These are phyloP conservation scores for Coranthus polyacanthus DNA, from an alignment of 2,797 vertebrate species.

Conservation along the genomic window DNA sequence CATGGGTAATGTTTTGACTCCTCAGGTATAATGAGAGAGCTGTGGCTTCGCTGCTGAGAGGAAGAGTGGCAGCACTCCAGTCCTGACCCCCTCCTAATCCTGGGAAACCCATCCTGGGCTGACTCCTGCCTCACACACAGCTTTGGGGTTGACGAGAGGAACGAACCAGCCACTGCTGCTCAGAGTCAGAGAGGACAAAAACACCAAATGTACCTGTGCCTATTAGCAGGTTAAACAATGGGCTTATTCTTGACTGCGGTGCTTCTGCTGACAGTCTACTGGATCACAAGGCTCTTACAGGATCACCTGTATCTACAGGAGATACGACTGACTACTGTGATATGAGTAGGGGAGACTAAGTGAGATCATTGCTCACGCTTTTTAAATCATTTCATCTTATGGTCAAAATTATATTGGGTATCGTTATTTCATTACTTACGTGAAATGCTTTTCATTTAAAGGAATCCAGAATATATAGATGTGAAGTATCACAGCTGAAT, in stretches of 20 bases:
- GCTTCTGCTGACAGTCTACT: slow-evolving; percentile 19
- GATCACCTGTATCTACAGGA: slow-evolving; percentile 44
- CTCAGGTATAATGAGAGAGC: slow-evolving; percentile 82
- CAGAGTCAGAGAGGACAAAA: slow-evolving; percentile 42
- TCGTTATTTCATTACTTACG: slow-evolving; percentile 6
- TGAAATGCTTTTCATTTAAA: slow-evolving; percentile 18
- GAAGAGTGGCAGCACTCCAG: slow-evolving; percentile 79
- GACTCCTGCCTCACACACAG: slow-evolving; percentile 65
- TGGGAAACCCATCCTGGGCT: slow-evolving; percentile 72
- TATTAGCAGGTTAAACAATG: slow-evolving; percentile 50
- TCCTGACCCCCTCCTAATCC: slow-evolving; percentile 80
- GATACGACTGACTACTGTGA: slow-evolving; percentile 19
- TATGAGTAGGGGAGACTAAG: slow-evolving; percentile 7
- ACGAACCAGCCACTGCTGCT: slow-evolving; percentile 21
- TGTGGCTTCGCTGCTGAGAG: slow-evolving; percentile 79
- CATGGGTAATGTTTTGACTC: slow-evolving; percentile 78
- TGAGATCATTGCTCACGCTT: slow-evolving; percentile 3
- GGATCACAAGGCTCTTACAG: slow-evolving; percentile 11
- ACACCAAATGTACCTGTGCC: slow-evolving; percentile 30
- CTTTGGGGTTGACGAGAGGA: slow-evolving; percentile 47
- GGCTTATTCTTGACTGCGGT: slow-evolving; percentile 27
- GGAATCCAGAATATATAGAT: slow-evolving; percentile 4
- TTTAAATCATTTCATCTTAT: slow-evolving; percentile 25
- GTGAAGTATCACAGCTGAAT: slow-evolving; percentile 2
- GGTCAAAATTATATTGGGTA: neutral